Base-by-base conservation (phyloP, 2,797 vertebrate species). In the Holocentrus rufus region DNA sequence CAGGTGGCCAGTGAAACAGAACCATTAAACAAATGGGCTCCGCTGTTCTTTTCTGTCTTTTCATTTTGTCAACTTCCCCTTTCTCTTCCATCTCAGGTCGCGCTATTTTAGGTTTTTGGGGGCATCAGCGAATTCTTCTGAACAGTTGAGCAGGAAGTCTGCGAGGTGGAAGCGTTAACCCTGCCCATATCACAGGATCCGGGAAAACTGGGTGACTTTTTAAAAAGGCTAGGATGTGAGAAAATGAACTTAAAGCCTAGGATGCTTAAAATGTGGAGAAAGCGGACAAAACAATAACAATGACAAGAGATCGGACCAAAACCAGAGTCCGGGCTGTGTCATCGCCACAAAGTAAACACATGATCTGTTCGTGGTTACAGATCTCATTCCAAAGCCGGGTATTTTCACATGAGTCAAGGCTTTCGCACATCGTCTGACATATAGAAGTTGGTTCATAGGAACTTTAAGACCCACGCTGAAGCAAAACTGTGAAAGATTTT, bases 1-100 rank as follows among this genome's bases (percentile, higher is more conserved):
- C 86, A 90, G 84, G 68, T 89, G 87, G 23, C 53, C 46, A 79
- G 59, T 79, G 74, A 82, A 76, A 86, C 76, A 61, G 74, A 52
- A 77, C n/a, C 72, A 72, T 58, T 53, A 54, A 79, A 74, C 80
- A 89, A 67, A 72, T 73, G 71, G 50, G 20, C 50, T 58, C 25
- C 54, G 55, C 79, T 79, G 55, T 65, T 72, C 20, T 42, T 14
- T 25, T 27, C 20, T 49, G 0, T 3, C 70, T 63, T 72, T 70
- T 83, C 65, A 61, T 76, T 60, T 76, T 59, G 54, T 61, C 46
- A 62, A 7, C 62, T 74, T 72, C 65, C 25, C 56, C 63, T 79
- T 81, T 89, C 66, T 69, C 44, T 3, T 31, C 62, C 10, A 77
- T 42, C 52, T 75, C 57, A 72, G 59, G 49, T 79, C 27, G 17